Evolutionary conservation across 2,113 vertebrate species (phyloP).

Genomic region (Chinchilla lanigera): DNA sequence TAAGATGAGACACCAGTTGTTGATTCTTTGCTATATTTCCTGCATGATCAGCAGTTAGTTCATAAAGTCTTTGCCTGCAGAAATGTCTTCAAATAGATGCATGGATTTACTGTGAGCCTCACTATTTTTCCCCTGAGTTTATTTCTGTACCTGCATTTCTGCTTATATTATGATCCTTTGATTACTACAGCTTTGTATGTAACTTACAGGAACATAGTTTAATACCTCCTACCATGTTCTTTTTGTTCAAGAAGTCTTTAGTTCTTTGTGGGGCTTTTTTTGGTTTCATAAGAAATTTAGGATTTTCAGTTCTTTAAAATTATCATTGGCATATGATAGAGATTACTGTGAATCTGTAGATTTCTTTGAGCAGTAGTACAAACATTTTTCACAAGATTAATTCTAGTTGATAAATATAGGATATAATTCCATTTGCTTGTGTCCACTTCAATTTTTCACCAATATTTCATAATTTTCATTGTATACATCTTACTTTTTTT

Average conservation of each 20-base stretch:
- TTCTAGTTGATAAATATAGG: background rate
- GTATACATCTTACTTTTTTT: too few species aligned
- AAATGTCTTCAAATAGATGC: background rate
- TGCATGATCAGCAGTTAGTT: too few species aligned
- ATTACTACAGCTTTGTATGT: background rate
- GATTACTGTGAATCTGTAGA: background rate
- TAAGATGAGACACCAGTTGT: too few species aligned
- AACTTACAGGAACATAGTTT: background rate
- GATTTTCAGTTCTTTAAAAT: background rate
- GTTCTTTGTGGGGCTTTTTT: background rate
- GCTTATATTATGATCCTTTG: background rate
- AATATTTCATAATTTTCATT: background rate
- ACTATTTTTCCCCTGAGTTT: background rate
- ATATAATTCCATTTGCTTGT: background rate
- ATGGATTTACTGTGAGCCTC: background rate
- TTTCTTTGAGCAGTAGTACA: background rate
- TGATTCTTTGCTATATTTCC: too few species aligned
- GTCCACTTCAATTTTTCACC: too few species aligned
- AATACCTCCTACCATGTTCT: background rate
- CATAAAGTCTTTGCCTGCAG: too few species aligned
- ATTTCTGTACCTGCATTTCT: background rate
- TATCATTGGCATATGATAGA: background rate
- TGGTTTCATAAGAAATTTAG: background rate
- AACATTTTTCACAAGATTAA: background rate
- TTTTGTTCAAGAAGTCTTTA: background rate